Evolutionary conservation across 2,113 vertebrate genomes (phyloP), one percentile per base, ranked within the genome.

Genomic region (Nothoprocta perdicaria): DNA sequence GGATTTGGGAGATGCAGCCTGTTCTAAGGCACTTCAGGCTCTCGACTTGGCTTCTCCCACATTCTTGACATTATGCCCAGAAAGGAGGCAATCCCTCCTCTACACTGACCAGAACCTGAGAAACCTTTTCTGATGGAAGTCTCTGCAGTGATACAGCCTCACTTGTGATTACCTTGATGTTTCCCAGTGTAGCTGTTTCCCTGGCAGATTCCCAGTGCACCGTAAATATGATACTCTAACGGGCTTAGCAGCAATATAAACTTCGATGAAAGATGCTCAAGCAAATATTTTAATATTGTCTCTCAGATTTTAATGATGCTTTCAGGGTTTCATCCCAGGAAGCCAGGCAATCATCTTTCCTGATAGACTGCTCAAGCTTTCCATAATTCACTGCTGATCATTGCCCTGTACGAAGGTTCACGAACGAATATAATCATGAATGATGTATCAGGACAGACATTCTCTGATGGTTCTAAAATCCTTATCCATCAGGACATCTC

Each of bases 1-100:
- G 88, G 90, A 41, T 76, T 38, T 46, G 93, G 83, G 80, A 88
- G 85, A 61, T 75, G 52, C 57, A 79, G 63, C 46, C 80, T 77
- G 45, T 38, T 92, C 76, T 84, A 83, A 90, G 33, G 21, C 1
- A 4, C 14, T 35, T 12, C 69, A 43, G 41, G 14, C 40, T 80
- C 27, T 88, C 58, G 29, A 46, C 23, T 78, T 72, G 63, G 43
- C 8, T 57, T 75, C 40, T 90, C 57, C 45, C 46, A 57, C 0
- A 0, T 79, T 86, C 53, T 69, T 75, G 65, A 86, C 0, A 8
- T 80, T n/a, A 52, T 72, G 46, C 71, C 31, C 33, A 26, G 68
- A 13, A 14, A 65, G 22, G 0, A 66, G 55, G 14, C 38, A 83
- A 19, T 52, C 80, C 45, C 38, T 92, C 45, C 33, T 38, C 29